Base-by-base conservation (phyloP, 1,140 invertebrate genomes). In the Calosoma granatense region DNA sequence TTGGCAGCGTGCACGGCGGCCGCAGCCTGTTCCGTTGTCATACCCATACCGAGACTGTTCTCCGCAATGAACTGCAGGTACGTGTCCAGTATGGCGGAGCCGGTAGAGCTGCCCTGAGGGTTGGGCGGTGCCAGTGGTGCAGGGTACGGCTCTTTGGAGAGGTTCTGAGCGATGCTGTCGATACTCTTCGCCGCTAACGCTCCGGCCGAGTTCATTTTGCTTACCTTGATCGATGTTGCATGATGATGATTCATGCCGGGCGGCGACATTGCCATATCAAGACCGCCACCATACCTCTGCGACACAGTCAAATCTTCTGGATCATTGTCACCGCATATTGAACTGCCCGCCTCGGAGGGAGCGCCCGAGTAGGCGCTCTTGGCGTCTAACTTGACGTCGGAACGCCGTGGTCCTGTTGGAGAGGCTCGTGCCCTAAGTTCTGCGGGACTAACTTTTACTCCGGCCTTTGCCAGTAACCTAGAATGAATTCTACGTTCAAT, bases 61-160 rank as follows among this genome's bases (percentile, higher is more conserved):
- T 92, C 88, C 0, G 86, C 87, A 60, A 92, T 90, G 57, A 90
- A 82, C 67, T 91, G 88, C 15, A 92, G 74, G 66, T 91, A 92
- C 1, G 88, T 90, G 68, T 92, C 88, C 17, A 92, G 67, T 22
- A 92, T 79, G 0, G 86, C 85, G 1, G 87, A 90, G 0, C 87
- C 86, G 22, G 83, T 78, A 60, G 78, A 68, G 61, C 77, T 67
- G 67, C 76, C 66, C 9, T 61, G 61, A 9, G 60, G 39, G 23
- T 66, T 72, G 55, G 68, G 68, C 2, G 70, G 74, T 1, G 72
- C 57, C 55, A 74, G 59, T 22, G 73, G 71, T 0, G 73, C 75
- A 4, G 70, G 76, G 60, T 78, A 79, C 0, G 76, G 75, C 61
- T 79, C 77, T 51, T 78, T 77, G 41, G 63, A 76, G 15, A 70